Evolutionary conservation across 1,140 invertebrate genomes (phyloP).

Genomic region (Drosophila kanapiae): DNA sequence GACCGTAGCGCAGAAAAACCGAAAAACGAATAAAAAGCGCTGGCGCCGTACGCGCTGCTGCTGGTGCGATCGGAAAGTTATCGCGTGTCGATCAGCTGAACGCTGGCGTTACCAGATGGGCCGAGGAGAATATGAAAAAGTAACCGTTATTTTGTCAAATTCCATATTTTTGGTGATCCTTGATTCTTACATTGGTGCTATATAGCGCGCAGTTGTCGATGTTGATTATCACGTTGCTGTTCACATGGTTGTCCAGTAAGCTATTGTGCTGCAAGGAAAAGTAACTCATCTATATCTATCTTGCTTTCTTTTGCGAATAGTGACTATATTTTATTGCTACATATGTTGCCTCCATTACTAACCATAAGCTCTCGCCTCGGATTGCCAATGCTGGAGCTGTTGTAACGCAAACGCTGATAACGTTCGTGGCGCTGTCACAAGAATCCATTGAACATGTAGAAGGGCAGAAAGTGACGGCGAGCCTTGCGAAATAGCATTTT

Average conservation of each 20-base stretch:
- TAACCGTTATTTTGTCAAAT: slow-evolving; percentile 7
- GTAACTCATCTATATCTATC: background rate
- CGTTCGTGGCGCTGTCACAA: slow-evolving; percentile 78
- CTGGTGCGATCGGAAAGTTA: slow-evolving; percentile 53
- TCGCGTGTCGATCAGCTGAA: slow-evolving; percentile 50
- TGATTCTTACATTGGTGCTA: slow-evolving; percentile 58
- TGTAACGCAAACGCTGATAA: slow-evolving; percentile 76
- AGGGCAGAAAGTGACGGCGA: slow-evolving; percentile 73
- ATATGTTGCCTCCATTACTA: slow-evolving; percentile 36
- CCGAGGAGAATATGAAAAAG: background rate
- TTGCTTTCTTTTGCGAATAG: background rate
- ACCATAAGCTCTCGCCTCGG: slow-evolving; percentile 58
- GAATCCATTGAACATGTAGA: slow-evolving; percentile 77
- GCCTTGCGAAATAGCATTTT: slow-evolving; percentile 75
- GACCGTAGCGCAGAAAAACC: slow-evolving; percentile 74
- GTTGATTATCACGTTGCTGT: slow-evolving; percentile 74
- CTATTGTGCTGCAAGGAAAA: slow-evolving; percentile 49
- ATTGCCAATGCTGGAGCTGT: slow-evolving; percentile 51
- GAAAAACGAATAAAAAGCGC: slow-evolving; percentile 74
- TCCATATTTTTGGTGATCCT: background rate
- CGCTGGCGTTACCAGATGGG: slow-evolving; percentile 54
- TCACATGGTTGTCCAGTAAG: slow-evolving; percentile 66
- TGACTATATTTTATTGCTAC: background rate
- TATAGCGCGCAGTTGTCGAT: slow-evolving; percentile 71
- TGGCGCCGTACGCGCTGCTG: slow-evolving; percentile 56